Base-by-base conservation (phyloP, 2,113 vertebrate genomes). In the Sylvilagus bachmani region DNA sequence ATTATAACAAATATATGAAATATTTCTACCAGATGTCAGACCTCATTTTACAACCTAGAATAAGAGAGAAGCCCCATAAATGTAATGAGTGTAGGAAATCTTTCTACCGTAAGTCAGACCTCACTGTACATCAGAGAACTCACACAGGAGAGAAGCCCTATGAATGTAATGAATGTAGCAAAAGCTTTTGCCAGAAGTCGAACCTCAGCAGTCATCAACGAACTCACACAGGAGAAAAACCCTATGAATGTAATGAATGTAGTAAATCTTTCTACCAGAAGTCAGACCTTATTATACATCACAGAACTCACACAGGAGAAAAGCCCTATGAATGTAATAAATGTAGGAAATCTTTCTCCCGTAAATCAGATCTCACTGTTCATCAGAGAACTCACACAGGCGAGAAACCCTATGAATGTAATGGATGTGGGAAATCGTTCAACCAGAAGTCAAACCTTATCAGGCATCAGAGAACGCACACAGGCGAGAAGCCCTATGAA, bases 111-210 rank as follows among this genome's bases (percentile, higher is more conserved):
- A 90, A 67, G 51, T 90, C 88, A 70, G 88, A 90, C 49, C 88
- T 90, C 49, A 90, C 75, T 31, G 88, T 90, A 7, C 75, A 90
- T 38, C 88, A 70, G 64, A 80, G 88, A 58, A 89, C 74, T 77
- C 87, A 89, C 49, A 89, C 87, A 36, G 75, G 88, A 78, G 87
- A 89, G 74, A 89, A 89, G 14, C 87, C 87, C 31, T 89, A 89
- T 55, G 87, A 89, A 14, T 89, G 87, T 79, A 53, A 69, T 21
- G 62, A 89, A 27, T 89, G 74, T 29, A 69, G 62, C 16, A 89
- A 67, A 36, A 79, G 74, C 36, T 89, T 89, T 49, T 79, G 78
- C 62, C 71, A 53, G 38, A 92, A 92, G 69, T 92, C 73, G 44
- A 74, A 78, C 29, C 73, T 78, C 27, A 86, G 27, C 61, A n/a